Conservation (phyloP, 2,113 vertebrate species). For the Rhabdomys dilectus region DNA sequence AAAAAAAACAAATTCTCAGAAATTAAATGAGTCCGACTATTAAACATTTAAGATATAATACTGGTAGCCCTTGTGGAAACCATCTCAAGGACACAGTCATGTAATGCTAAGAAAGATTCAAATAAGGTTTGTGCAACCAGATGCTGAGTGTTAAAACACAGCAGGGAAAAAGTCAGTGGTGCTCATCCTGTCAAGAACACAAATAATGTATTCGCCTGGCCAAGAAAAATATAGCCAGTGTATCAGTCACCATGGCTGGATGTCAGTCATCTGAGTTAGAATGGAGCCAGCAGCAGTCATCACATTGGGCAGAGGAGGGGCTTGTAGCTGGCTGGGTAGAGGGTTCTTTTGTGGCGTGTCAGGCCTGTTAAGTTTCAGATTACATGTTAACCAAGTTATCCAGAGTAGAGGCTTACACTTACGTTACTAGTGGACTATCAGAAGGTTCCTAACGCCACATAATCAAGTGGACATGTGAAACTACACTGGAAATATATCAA, state of each 20-base stretch:
- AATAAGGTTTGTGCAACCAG: conserved; percentile 48
- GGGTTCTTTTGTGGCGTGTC: neutral
- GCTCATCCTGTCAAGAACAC: conserved; percentile 65
- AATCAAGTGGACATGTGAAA: neutral
- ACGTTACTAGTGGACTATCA: neutral
- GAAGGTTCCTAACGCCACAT: neutral
- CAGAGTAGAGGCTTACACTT: neutral
- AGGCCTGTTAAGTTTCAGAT: neutral
- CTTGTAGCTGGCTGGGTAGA: neutral
- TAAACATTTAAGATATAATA: conserved; percentile 20
- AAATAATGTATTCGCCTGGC: conserved; percentile 43
- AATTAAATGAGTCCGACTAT: neutral
- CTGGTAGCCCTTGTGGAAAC: neutral
- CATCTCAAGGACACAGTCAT: neutral
- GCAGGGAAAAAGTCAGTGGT: neutral
- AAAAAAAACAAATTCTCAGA: neutral
- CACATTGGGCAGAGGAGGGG: neutral
- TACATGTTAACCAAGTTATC: neutral
- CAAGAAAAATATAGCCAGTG: conserved; percentile 55
- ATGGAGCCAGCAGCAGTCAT: neutral
- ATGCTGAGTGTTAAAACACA: neutral
- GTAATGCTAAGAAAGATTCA: conserved; percentile 34
- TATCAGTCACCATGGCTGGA: conserved; percentile 73
- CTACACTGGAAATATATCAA: neutral
- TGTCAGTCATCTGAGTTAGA: conserved; percentile 68